A percentile compares a stretch with the other conserved stretches of the same genome.
Evolutionary conservation across 2,113 vertebrate genomes (phyloP).

Genomic region (Okapia johnstoni): DNA sequence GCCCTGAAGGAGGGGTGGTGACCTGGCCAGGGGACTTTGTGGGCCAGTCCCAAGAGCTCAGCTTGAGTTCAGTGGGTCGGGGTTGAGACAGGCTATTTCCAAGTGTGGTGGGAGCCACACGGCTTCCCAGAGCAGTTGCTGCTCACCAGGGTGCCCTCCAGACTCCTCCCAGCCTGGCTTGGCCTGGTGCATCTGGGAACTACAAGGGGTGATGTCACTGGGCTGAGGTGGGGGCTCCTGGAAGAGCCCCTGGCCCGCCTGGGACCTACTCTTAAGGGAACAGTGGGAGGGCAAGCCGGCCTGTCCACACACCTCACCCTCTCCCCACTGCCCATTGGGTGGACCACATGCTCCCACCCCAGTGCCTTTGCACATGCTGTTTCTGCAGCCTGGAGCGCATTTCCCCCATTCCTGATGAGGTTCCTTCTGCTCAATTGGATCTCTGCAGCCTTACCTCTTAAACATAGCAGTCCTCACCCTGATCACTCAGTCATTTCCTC

Average conservation of each 20-base stretch:
- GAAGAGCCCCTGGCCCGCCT: background rate
- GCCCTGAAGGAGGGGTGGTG: background rate
- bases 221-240: background rate
- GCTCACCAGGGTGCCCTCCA: background rate
- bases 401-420: background rate
- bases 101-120: fast-evolving
- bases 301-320: background rate
- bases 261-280: background rate
- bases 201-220: background rate
- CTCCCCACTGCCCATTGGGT: background rate
- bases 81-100: background rate
- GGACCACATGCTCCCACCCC: too few species aligned
- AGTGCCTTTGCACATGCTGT: background rate
- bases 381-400: fast-evolving
- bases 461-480: background rate
- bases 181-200: background rate
- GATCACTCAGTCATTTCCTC: background rate
- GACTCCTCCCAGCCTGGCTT: background rate
- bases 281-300: background rate
- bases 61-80: background rate
- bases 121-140: background rate
- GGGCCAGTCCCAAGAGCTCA: background rate
- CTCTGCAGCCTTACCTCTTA: background rate
- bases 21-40: background rate
- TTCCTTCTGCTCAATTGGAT: background rate